Percentiles rank a stretch among this genome's conserved stretches.
Evolutionary conservation across 2,888 invertebrate genomes (phyloP).

Genomic region (Ochropleura plecta): DNA sequence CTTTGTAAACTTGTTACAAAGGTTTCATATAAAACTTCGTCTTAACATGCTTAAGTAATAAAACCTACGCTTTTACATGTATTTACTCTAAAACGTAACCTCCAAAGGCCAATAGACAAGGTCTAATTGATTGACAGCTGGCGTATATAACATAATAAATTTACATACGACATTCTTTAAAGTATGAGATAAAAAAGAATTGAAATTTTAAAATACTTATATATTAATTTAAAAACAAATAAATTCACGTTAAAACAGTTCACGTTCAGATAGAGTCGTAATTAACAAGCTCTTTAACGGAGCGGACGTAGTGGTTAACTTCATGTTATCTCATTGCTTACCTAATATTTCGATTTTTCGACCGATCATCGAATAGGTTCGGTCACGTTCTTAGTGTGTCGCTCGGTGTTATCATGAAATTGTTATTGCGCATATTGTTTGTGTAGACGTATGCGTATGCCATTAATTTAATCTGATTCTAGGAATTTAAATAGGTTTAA

Average conservation of each 20-base stretch:
- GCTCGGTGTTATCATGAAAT: conserved; percentile 53
- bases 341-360: conserved; percentile 27
- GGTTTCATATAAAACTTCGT: not conserved
- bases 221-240: too few relatives aligned
- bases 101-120: conserved; percentile 24
- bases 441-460: conserved; percentile 22
- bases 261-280: not conserved
- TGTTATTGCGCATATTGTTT: conserved; percentile 57
- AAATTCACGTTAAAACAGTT: too few relatives aligned
- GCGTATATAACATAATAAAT: not conserved
- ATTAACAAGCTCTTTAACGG: not conserved
- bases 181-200: too few relatives aligned
- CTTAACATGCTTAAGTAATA: conserved; percentile 11
- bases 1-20: conserved; percentile 28
- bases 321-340: conserved; percentile 6
- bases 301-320: not conserved
- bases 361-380: conserved; percentile 14
- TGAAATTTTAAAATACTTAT: not conserved
- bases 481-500: conserved; percentile 29
- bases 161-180: conserved; percentile 1
- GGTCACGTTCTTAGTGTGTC: conserved; percentile 30
- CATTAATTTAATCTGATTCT: conserved; percentile 38
- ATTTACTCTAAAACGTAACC: conserved; percentile 48
- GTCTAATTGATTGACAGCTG: conserved; percentile 16
- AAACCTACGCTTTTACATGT: not conserved